Conservation (phyloP, 2,888 invertebrate species). For the Nymphalis polychloros region DNA sequence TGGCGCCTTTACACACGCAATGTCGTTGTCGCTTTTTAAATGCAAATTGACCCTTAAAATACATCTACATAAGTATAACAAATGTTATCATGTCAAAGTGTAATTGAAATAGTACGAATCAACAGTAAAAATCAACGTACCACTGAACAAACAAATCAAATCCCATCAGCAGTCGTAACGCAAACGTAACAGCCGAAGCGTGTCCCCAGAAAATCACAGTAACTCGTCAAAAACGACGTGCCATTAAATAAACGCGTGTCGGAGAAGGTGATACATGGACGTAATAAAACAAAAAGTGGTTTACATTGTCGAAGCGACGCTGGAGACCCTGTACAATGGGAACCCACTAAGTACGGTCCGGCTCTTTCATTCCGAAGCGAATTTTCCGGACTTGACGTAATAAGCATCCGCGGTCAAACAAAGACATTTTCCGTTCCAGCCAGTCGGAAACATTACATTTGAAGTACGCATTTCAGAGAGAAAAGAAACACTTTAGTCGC, state of each 20-base stretch:
- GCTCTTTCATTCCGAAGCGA: conserved; percentile 65
- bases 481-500: conserved; percentile 44
- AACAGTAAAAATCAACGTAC: conserved; percentile 1
- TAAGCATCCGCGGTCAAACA: conserved; percentile 73
- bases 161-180: conserved; percentile 18
- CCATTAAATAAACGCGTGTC: conserved; percentile 68
- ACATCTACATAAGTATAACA: neutral
- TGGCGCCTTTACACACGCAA: neutral
- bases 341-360: conserved; percentile 70
- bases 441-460: conserved; percentile 64
- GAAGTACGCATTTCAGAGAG: conserved; percentile 61
- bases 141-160: conserved; percentile 14
- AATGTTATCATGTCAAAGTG: neutral
- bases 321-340: conserved; percentile 63
- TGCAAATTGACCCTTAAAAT: neutral
- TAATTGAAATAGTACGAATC: neutral
- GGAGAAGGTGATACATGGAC: conserved; percentile 67
- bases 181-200: conserved; percentile 17
- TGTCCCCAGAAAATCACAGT: conserved; percentile 40
- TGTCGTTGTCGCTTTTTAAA: neutral
- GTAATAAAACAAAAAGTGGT: conserved; percentile 71
- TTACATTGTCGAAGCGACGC: conserved; percentile 61
- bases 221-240: conserved; percentile 43
- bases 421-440: conserved; percentile 67
- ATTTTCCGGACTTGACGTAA: conserved; percentile 69